Evolutionary conservation across 2,113 vertebrate species (phyloP).

Genomic region (Paradoxurus hermaphroditus): DNA sequence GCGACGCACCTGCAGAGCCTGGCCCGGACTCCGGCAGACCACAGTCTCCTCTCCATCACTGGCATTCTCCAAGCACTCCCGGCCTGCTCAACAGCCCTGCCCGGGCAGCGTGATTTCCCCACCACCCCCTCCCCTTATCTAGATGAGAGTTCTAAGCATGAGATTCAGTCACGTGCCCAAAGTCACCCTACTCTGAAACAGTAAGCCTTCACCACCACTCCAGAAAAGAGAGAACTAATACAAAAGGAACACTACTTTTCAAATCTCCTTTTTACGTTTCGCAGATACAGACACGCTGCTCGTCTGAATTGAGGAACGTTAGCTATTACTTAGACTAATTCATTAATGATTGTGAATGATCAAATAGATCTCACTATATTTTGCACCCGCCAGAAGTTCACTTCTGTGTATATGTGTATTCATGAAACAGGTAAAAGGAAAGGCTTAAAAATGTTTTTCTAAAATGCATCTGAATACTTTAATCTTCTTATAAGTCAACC

Average conservation of each 20-base stretch:
- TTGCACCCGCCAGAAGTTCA: neutral
- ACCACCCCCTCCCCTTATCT: neutral
- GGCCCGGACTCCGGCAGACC: too few species aligned
- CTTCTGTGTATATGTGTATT: neutral
- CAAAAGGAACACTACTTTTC: neutral
- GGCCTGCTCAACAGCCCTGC: neutral
- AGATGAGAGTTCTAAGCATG: neutral
- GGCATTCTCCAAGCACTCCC: accelerated
- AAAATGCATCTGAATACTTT: neutral
- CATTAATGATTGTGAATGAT: neutral
- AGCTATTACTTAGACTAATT: neutral
- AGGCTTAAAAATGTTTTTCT: neutral
- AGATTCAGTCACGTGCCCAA: neutral
- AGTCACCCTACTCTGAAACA: neutral
- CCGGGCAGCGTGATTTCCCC: accelerated
- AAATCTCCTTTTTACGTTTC: neutral
- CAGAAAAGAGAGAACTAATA: neutral
- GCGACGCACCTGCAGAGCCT: accelerated
- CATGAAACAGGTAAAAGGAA: slow-evolving; percentile 5
- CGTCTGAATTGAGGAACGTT: neutral
- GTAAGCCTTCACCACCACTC: neutral
- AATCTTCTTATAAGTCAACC: slow-evolving; percentile 51
- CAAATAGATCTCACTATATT: neutral
- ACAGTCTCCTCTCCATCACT: neutral
- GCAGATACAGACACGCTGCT: neutral